phyloP scores from a whole-genome alignment of 2,797 vertebrate species.

The Ctenopoma kingsleyae region DNA sequence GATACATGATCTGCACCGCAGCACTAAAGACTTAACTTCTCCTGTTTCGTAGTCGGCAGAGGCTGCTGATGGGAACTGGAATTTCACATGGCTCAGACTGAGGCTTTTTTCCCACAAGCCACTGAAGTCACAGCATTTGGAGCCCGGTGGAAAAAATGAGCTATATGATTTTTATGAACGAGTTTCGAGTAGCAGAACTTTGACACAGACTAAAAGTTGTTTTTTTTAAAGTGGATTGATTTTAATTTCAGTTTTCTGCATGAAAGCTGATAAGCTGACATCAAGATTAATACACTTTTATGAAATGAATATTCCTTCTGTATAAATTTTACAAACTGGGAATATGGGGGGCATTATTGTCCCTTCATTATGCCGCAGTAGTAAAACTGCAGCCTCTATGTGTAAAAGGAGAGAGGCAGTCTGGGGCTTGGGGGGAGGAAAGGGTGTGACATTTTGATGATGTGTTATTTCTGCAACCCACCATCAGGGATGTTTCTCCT shows the following conservation, averaged over 20 bases:
- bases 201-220: conserved; percentile 21
- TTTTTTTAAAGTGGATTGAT: conserved; percentile 5
- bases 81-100: conserved; percentile 72
- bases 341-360: too few species aligned
- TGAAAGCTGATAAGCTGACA: neutral
- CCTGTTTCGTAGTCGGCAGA: conserved; percentile 66
- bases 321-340: neutral
- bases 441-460: neutral
- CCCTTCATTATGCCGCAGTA: neutral
- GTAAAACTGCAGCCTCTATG: neutral
- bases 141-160: conserved; percentile 62
- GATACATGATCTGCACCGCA: conserved; percentile 72
- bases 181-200: conserved; percentile 48
- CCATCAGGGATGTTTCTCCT: neutral
- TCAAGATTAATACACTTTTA: neutral
- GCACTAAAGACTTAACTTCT: conserved; percentile 79
- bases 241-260: conserved; percentile 11
- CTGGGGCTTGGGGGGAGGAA: too few species aligned
- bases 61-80: conserved; percentile 73
- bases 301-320: conserved; percentile 1
- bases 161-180: conserved; percentile 65
- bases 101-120: conserved; percentile 52
- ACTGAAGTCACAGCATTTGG: conserved; percentile 65
- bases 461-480: neutral
- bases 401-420: neutral